Evolutionary conservation across 2,797 vertebrate genomes (phyloP), one percentile per base, ranked within the genome.

Genomic region (Amphiprion clarkii): DNA sequence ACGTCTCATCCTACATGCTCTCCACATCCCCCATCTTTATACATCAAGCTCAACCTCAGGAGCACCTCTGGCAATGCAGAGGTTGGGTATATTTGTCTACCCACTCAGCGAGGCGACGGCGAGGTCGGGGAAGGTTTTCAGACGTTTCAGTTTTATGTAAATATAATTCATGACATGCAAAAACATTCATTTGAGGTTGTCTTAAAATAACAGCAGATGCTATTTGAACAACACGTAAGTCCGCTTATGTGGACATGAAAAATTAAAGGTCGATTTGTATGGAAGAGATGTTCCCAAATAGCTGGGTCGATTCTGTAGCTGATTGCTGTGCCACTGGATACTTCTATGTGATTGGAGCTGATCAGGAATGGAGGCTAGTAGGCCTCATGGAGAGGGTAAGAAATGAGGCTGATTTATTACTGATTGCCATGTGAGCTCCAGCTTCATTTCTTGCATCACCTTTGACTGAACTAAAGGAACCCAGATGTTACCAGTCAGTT

Each of bases 31-130:
- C 90, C 90, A 91, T 93, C 93, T 88, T 92, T 86, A 81, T 88
- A 92, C 83, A 92, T 94, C 91, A 93, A 89, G 74, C 90, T 94
- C 92, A 93, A 91, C 91, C 88, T 82, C 87, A 86, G 88, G 71
- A 90, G 80, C 83, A 89, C 90, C 90, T 82, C 91, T 92, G 91
- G 92, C 92, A 78, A 84, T 81, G 78, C 80, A 91, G 86, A 87
- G 91, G 87, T 88, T 85, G 78, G 85, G 75, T 88, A 65, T 89
- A 88, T 90, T 89, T 90, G 87, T 89, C 86, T 86, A 87, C 88
- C 76, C 88, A 91, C 86, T 90, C 87, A 76, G 71, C 81, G 76
- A 87, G 78, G 74, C 76, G 59, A 65, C 19, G 52, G 61, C 0
- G 62, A 87, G 83, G 85, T 89, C 55, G 27, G 65, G 49, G 74